phyloP scores from a whole-genome alignment of 2,797 vertebrate genomes.

The Leuciscus waleckii region DNA sequence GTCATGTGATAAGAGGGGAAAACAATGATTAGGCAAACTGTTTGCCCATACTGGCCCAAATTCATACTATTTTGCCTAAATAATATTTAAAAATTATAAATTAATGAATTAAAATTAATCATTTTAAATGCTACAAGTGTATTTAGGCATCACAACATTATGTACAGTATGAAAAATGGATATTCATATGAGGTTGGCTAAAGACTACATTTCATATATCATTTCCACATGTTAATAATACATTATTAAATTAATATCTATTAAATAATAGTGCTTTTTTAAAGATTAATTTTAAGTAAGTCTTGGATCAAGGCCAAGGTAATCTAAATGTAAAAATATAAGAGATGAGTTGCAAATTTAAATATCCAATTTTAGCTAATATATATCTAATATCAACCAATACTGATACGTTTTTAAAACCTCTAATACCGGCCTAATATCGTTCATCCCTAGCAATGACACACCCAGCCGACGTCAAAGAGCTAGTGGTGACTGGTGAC shows the following conservation, averaged over 20 bases:
- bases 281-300: neutral
- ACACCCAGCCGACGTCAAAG: neutral
- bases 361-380: neutral
- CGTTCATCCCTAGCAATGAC: neutral
- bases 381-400: neutral
- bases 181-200: neutral
- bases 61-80: neutral
- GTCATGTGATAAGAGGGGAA: neutral
- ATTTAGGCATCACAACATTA: neutral
- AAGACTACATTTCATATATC: neutral
- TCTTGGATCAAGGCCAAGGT: neutral
- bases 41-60: neutral
- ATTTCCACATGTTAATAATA: neutral
- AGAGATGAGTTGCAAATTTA: neutral
- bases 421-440: neutral
- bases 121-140: neutral
- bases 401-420: neutral
- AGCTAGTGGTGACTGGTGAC: too few relatives aligned
- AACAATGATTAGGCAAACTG: too few relatives aligned
- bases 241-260: neutral
- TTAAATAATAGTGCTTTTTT: neutral
- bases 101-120: neutral
- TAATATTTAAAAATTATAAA: neutral
- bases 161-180: neutral
- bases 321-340: neutral